Evolutionary conservation across 64 coral and sea anemone genomes (phyloP), one percentile per base, ranked within the genome.

Genomic region (Astreopora myriophthalma): DNA sequence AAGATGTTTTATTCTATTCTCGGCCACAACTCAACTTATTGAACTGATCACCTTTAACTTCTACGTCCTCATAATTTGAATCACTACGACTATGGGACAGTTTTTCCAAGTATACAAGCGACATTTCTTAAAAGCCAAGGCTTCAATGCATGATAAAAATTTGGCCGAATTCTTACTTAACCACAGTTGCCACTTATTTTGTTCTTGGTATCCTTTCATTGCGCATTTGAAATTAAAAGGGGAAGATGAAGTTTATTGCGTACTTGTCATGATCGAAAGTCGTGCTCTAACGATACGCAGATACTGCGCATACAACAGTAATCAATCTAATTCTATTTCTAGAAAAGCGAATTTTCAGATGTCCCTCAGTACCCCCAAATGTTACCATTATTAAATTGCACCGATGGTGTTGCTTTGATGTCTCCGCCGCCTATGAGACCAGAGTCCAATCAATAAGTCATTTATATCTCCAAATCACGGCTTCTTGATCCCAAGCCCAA

Each of bases 261-360:
- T 24, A 20, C 10, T 5, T 61, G 14, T 32, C 2, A 10, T 51
- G 27, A 80, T 49, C 48, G 8, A 34, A 55, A 19, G 25, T 64
- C 34, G 32, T 37, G 52, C 35, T 83, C 20, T 31, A 34, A 83
- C 70, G 17, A 3, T 22, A 73, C 79, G 39, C 79, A 63, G 32
- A 33, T 57, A 38, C 64, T 65, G 17, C 22, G 33, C 79, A 63
- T 64, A 33, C 57, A 83, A 20, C 6, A 64, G 6, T 73, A 36
- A 73, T 34, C 58, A 33, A 35, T 37, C 1, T 8, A 36, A 35
- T 83, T 65, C 79, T 83, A 83, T 83, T 83, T 64, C 52, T 64
- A 57, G 79, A 83, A 83, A 83, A 83, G 52, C 34, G 79, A 83
- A 63, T 83, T 83, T 83, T 83, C 79, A 83, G 79, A 83, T 83